These are phyloP conservation scores for Cataglyphis altisquamis DNA, from an alignment of 2,888 invertebrate species.

Conservation along the genomic window DNA sequence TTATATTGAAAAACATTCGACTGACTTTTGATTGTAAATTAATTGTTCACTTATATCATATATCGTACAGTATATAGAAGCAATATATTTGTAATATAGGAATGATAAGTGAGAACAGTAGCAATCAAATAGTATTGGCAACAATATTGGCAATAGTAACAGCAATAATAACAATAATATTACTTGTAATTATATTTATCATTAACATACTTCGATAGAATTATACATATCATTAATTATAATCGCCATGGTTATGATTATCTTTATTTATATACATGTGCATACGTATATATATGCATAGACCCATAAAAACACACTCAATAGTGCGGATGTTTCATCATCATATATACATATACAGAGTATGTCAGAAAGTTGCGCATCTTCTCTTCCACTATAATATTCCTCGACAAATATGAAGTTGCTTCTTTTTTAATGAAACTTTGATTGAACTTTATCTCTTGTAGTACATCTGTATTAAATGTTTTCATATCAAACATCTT, in stretches of 20 bases:
- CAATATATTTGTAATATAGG: background rate
- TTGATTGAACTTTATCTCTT: constrained; percentile 3
- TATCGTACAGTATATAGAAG: constrained; percentile 60
- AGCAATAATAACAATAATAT: constrained; percentile 74
- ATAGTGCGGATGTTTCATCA: background rate
- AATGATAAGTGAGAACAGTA: background rate
- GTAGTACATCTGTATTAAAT: constrained; percentile 13
- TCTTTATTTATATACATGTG: constrained; percentile 78
- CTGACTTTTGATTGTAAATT: background rate
- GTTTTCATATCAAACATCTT: constrained; percentile 14
- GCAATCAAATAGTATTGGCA: constrained; percentile 59
- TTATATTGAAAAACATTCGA: background rate
- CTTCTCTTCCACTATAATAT: background rate
- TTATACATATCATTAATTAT: constrained; percentile 80
- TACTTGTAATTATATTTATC: constrained; percentile 77
- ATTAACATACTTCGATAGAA: constrained; percentile 80
- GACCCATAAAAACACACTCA: constrained; percentile 57
- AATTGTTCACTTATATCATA: constrained; percentile 59
- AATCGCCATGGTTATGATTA: constrained; percentile 79
- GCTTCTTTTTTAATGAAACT: background rate
- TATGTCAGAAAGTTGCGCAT: constrained; percentile 28
- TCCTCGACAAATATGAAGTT: background rate
- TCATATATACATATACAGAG: constrained; percentile 24
- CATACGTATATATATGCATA: constrained; percentile 72
- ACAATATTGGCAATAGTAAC: constrained; percentile 76